A percentile compares a stretch with the other conserved stretches of the same genome.
Evolutionary conservation across 2,888 invertebrate species (phyloP).

Genomic region (Alloplasta piceator): DNA sequence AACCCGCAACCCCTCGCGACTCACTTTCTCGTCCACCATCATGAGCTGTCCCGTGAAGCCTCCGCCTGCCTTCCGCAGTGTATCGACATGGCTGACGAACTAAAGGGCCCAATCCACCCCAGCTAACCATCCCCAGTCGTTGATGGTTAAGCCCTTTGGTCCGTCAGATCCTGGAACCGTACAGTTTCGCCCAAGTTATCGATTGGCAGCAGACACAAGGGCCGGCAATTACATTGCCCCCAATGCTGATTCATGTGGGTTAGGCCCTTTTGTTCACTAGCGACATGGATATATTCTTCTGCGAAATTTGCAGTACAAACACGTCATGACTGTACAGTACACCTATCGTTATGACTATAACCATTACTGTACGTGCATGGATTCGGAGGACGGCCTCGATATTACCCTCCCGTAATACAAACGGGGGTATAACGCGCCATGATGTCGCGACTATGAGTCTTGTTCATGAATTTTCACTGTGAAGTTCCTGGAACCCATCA

Average conservation of each 20-base stretch:
- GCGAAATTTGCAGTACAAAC: slow-evolving; percentile 40
- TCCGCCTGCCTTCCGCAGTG: too few species aligned
- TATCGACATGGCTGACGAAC: background rate
- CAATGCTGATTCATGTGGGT: background rate
- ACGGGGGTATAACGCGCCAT: slow-evolving; percentile 46
- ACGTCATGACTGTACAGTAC: slow-evolving; percentile 20
- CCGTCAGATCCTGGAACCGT: too few species aligned
- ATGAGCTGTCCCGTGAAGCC: slow-evolving; percentile 63
- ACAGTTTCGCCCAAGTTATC: too few species aligned
- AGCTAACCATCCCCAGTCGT: too few species aligned
- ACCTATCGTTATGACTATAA: slow-evolving; percentile 5
- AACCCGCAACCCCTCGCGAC: slow-evolving; percentile 54
- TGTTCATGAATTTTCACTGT: slow-evolving; percentile 45
- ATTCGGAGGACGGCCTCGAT: background rate
- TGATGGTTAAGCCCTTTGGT: too few species aligned
- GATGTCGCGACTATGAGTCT: slow-evolving; percentile 53
- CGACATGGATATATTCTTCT: slow-evolving; percentile 1
- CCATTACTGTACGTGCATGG: slow-evolving; percentile 15
- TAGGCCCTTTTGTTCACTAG: background rate
- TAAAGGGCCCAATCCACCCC: too few species aligned
- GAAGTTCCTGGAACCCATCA: slow-evolving; percentile 17
- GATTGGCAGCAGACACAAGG: too few species aligned
- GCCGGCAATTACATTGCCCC: too few species aligned
- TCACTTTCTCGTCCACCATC: slow-evolving; percentile 67
- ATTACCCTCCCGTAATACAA: background rate